Conservation (phyloP, 2,797 vertebrate species). For the Macropodus opercularis region DNA sequence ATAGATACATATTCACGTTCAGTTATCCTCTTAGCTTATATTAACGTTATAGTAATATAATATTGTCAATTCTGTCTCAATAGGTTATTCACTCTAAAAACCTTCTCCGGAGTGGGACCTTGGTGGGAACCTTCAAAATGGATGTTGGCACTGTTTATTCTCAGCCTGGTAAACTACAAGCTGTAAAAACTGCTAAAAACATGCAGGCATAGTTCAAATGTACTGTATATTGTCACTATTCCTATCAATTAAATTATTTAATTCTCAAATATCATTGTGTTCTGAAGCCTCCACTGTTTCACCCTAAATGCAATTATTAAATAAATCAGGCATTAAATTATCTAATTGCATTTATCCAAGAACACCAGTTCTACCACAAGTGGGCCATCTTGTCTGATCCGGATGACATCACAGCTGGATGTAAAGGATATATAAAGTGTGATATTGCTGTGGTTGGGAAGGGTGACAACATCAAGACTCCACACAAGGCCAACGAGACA, state of each 20-base stretch:
- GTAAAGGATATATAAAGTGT: conserved; percentile 96
- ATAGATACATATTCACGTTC: too few relatives aligned
- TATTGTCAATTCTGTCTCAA: conserved; percentile 8
- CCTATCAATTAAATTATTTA: neutral
- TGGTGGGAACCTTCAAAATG: conserved; percentile 96
- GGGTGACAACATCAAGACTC: conserved; percentile 96
- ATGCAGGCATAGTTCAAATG: neutral
- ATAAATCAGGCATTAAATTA: neutral
- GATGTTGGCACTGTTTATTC: conserved; percentile 94
- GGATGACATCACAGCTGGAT: conserved; percentile 90
- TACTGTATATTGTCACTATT: neutral
- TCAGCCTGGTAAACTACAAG: conserved; percentile 85
- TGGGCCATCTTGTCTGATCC: conserved; percentile 95
- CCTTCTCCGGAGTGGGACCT: conserved; percentile 92
- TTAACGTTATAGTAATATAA: conserved; percentile 11
- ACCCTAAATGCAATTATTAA: too few relatives aligned
- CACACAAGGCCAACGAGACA: conserved; percentile 93
- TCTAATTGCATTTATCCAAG: conserved; percentile 66
- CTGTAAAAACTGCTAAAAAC: neutral
- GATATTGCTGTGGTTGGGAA: conserved; percentile 94
- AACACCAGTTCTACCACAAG: conserved; percentile 97
- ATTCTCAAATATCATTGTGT: neutral
- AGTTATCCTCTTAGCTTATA: too few relatives aligned
- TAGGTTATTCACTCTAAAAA: conserved; percentile 99
- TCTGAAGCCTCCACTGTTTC: too few relatives aligned